Evolutionary conservation across 2,113 vertebrate species (phyloP).

Genomic region (Leptobrachium ailaonicum): DNA sequence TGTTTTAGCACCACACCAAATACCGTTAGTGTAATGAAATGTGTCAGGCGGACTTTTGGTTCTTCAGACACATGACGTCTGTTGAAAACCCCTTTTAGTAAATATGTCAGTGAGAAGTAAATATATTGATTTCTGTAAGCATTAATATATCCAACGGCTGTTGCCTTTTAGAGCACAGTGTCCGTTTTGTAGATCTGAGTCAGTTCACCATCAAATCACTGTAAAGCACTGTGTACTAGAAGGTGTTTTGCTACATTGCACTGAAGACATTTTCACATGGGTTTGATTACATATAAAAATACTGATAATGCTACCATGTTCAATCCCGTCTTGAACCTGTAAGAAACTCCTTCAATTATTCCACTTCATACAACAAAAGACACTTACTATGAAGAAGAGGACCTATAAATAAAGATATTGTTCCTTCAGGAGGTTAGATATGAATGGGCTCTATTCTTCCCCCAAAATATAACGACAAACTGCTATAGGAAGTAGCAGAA

Average conservation of each 20-base stretch:
- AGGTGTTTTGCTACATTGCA: conserved; percentile 33
- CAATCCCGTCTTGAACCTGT: neutral
- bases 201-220: neutral
- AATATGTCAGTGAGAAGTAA: neutral
- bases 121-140: neutral
- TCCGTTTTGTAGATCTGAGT: conserved; percentile 4
- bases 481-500: neutral
- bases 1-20: no score
- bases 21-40: no score
- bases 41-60: no score
- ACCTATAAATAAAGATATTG: neutral
- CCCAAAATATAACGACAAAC: neutral
- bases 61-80: no score
- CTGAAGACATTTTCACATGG: conserved; percentile 16
- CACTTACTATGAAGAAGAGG: neutral
- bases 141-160: neutral
- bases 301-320: conserved; percentile 21
- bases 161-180: no score
- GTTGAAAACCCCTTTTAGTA: no score
- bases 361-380: no score
- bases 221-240: conserved; percentile 13
- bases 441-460: no score
- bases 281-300: conserved; percentile 29
- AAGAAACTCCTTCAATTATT: no score
- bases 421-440: neutral